Evolutionary conservation across 1,140 invertebrate species (phyloP), one percentile per base, ranked within the genome.

Genomic region (Drosophila arizonae): DNA sequence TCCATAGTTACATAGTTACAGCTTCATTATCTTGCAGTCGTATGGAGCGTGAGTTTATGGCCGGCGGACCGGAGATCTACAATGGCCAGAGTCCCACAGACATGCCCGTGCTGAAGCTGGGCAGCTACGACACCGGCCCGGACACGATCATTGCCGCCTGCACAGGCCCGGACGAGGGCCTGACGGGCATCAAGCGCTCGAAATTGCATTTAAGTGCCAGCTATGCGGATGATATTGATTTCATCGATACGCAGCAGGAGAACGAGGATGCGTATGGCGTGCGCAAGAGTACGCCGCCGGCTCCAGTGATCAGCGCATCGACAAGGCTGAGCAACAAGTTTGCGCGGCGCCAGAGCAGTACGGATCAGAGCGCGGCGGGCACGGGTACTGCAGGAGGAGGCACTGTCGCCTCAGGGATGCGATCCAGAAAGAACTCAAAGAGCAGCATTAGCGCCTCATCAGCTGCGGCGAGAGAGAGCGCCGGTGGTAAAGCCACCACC

Each of bases 161-260:
- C 76, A 96, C 96, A 6, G 96, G 96, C 3, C 96, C 96, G 1
- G 94, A 95, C 70, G 95, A 95, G 56, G 96, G 95, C 6, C 93
- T 96, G 10, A 95, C 95, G 1, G 94, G 95, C 13, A 95, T 97
- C 6, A 95, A 95, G 90, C 90, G 94, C 28, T 93, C 93, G 68
- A 94, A 95, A 79, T 93, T 94, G 64, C 95, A 95, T 91, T 92
- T 95, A 52, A 94, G 94, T 71, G 93, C 93, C 58, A 91, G 90
- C 61, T 91, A 90, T 71, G 95, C 95, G 64, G 93, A 94, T 39
- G 95, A 96, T 84, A 95, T 96, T 24, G 95, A 95, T 90, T 96
- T 95, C 75, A 96, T 96, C 76, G 95, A 96, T 81, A 94, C 94
- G 52, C 92, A 93, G 71, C 94, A 95, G 73, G 94, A 94, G 71